Evolutionary conservation across 1,140 invertebrate genomes (phyloP).

Genomic region (Pseudobourletiella spinata): DNA sequence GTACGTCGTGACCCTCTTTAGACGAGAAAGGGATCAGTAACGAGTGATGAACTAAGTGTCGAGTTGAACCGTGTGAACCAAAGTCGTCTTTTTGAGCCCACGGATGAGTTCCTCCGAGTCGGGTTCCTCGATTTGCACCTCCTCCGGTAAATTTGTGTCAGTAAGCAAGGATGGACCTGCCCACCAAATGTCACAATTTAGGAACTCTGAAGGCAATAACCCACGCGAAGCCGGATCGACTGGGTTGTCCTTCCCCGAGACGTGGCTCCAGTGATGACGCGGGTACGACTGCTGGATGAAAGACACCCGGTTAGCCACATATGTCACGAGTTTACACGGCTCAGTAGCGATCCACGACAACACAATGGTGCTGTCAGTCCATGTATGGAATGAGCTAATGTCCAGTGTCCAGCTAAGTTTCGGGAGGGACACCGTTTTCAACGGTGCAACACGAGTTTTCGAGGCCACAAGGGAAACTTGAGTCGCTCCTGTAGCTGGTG

Average conservation of each 20-base stretch:
- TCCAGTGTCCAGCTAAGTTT: conserved; percentile 5
- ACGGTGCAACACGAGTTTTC: conserved; percentile 26
- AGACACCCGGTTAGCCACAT: conserved; percentile 41
- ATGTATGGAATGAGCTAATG: conserved; percentile 25
- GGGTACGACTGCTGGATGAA: background rate
- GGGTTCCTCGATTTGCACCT: too few relatives aligned
- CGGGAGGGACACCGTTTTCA: conserved; percentile 26
- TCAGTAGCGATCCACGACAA: conserved; percentile 37
- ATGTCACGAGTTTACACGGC: conserved; percentile 38
- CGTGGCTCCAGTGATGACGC: background rate
- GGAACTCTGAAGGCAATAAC: background rate
- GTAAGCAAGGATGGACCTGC: background rate
- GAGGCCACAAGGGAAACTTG: conserved; percentile 1
- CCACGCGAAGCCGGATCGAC: conserved; percentile 6
- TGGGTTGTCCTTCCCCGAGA: background rate
- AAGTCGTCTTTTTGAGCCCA: background rate
- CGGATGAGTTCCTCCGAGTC: too few relatives aligned
- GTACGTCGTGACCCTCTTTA: background rate
- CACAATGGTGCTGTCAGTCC: conserved; percentile 40
- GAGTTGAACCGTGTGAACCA: background rate
- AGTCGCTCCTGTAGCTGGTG: background rate
- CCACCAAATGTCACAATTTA: background rate
- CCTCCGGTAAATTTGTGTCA: background rate
- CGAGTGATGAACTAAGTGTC: background rate
- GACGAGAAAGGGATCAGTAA: background rate